Conservation (phyloP, 2,888 invertebrate genomes). For the Athetis lepigone region DNA sequence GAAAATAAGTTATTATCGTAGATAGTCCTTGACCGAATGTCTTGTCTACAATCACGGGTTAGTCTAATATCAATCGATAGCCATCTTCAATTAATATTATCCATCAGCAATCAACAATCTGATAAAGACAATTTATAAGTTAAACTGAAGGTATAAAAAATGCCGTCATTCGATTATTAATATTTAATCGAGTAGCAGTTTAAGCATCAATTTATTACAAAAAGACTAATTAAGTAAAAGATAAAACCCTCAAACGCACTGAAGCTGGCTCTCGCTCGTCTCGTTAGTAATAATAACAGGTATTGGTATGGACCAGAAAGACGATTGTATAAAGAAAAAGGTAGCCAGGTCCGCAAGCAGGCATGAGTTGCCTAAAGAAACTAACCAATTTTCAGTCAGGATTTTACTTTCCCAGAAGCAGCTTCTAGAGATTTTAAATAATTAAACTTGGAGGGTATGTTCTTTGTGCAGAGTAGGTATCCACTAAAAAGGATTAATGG, state of each 20-base stretch:
- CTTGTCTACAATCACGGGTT: constrained; percentile 26
- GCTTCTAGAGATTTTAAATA: too few species aligned
- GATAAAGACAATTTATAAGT: constrained; percentile 24
- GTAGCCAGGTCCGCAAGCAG: neutral
- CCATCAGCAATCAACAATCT: constrained; percentile 9
- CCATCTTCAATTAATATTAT: constrained; percentile 8
- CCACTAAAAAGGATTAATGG: too few species aligned
- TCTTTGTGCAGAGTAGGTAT: too few species aligned
- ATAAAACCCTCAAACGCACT: neutral
- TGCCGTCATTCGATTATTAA: neutral
- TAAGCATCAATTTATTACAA: constrained; percentile 2
- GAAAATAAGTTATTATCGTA: constrained; percentile 11
- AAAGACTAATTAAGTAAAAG: neutral
- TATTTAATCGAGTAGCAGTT: neutral
- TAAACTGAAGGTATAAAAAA: neutral
- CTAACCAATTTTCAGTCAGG: neutral
- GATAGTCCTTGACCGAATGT: constrained; percentile 17
- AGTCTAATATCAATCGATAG: constrained; percentile 24
- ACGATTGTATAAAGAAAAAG: neutral
- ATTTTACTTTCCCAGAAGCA: too few species aligned
- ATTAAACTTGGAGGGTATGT: too few species aligned
- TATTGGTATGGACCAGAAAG: neutral
- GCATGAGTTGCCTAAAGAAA: neutral
- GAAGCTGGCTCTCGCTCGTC: too few species aligned
- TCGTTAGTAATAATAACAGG: neutral